Conservation (phyloP, 2,797 vertebrate genomes). For the Allochrocebus solatus region DNA sequence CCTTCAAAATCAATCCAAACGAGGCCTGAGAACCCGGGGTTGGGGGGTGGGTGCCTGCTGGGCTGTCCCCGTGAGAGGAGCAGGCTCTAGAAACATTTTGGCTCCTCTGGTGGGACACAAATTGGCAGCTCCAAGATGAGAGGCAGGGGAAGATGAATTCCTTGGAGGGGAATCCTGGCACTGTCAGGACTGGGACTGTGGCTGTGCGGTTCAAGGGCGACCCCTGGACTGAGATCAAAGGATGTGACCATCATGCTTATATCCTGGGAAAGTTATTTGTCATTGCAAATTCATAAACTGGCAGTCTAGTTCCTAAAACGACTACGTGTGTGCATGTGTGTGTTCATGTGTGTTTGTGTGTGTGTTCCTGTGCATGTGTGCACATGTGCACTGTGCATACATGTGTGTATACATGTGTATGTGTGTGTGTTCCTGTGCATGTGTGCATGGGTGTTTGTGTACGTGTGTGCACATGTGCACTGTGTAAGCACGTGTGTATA, state of each 20-base stretch:
- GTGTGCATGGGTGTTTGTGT: too few species aligned
- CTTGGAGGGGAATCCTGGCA: rapidly evolving
- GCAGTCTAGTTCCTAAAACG: not conserved
- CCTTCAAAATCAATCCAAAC: not conserved
- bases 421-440: too few species aligned
- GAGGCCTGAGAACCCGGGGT: not conserved
- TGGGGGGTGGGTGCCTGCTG: too few species aligned
- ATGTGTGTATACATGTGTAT: too few species aligned
- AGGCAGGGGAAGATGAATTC: too few species aligned
- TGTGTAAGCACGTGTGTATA: too few species aligned
- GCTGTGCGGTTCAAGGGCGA: not conserved
- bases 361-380: too few species aligned
- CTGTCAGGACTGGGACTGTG: too few species aligned
- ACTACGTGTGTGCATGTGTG: too few species aligned
- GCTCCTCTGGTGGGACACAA: not conserved
- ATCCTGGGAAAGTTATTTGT: not conserved
- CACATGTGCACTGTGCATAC: too few species aligned
- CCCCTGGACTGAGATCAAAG: not conserved
- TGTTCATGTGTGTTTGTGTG: too few species aligned
- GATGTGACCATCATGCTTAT: not conserved
- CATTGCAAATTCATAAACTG: not conserved
- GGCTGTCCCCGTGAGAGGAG: not conserved
- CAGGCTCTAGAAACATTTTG: not conserved
- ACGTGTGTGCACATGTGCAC: rapidly evolving
- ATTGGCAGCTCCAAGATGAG: not conserved